phyloP scores from a whole-genome alignment of 2,797 vertebrate species.

The Babyrousa celebensis region DNA sequence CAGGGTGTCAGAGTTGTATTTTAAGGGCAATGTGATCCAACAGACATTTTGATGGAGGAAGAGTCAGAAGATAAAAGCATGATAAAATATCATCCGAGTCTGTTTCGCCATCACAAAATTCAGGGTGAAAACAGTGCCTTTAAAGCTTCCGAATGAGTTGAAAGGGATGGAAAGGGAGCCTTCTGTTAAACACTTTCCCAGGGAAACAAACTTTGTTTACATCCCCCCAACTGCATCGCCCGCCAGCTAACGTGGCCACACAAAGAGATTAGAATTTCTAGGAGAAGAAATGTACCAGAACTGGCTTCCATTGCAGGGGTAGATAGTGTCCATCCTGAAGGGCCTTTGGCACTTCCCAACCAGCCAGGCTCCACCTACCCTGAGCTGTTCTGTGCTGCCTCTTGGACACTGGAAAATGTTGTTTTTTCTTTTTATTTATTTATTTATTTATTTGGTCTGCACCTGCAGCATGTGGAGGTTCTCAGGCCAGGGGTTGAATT shows the following conservation, averaged over 20 bases:
- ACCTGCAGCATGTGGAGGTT: too few relatives aligned
- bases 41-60: neutral
- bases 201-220: conserved; percentile 72
- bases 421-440: too few relatives aligned
- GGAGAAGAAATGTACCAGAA: neutral
- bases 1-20: conserved; percentile 40
- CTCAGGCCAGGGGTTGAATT: too few relatives aligned
- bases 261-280: conserved; percentile 66
- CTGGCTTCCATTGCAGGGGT: conserved; percentile 60
- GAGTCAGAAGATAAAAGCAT: conserved; percentile 71
- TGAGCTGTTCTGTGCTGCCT: neutral
- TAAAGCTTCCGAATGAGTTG: conserved; percentile 67
- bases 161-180: conserved; percentile 73
- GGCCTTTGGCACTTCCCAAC: neutral
- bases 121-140: conserved; percentile 68
- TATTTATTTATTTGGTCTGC: too few relatives aligned
- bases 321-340: neutral
- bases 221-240: conserved; percentile 71
- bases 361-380: neutral
- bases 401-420: conserved; percentile 56
- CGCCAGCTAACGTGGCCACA: conserved; percentile 51
- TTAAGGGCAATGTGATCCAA: conserved; percentile 62
- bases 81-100: conserved; percentile 65
- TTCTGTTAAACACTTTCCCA: conserved; percentile 56
- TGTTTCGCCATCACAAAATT: conserved; percentile 76